Evolutionary conservation across 1,140 invertebrate genomes (phyloP).

Genomic region (Zaprionus capensis): DNA sequence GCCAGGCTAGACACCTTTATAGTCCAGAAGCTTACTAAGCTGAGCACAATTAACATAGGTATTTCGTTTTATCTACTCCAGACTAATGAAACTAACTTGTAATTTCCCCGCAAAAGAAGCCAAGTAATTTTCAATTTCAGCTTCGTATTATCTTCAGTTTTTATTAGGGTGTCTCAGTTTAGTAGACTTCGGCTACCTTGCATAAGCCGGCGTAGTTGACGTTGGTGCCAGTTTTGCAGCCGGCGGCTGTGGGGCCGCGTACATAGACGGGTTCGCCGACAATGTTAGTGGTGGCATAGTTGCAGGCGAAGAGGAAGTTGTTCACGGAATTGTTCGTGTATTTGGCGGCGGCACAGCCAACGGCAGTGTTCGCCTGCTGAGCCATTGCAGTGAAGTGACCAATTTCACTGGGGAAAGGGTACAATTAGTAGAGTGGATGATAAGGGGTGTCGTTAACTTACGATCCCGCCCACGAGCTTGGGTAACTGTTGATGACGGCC

Average conservation of each 20-base stretch:
- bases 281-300: slow-evolving; percentile 61
- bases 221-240: slow-evolving; percentile 58
- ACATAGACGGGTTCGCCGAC: slow-evolving; percentile 46
- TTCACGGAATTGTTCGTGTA: slow-evolving; percentile 10
- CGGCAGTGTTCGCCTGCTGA: slow-evolving; percentile 45
- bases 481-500: slow-evolving; percentile 33
- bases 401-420: slow-evolving; percentile 22
- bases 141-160: neutral
- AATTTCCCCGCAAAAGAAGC: neutral
- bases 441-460: slow-evolving; percentile 20
- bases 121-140: neutral
- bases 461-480: slow-evolving; percentile 20
- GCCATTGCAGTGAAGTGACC: slow-evolving; percentile 55
- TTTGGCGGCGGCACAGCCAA: slow-evolving; percentile 56
- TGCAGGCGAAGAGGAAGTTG: slow-evolving; percentile 51
- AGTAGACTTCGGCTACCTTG: slow-evolving; percentile 37
- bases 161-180: neutral
- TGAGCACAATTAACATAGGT: neutral
- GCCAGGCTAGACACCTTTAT: neutral
- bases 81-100: neutral
- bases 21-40: neutral
- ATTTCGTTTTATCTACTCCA: neutral
- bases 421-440: neutral
- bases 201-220: slow-evolving; percentile 44
- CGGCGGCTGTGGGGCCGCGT: slow-evolving; percentile 26